Conservation (phyloP, 2,113 vertebrate species). For the Heloderma charlesbogerti region DNA sequence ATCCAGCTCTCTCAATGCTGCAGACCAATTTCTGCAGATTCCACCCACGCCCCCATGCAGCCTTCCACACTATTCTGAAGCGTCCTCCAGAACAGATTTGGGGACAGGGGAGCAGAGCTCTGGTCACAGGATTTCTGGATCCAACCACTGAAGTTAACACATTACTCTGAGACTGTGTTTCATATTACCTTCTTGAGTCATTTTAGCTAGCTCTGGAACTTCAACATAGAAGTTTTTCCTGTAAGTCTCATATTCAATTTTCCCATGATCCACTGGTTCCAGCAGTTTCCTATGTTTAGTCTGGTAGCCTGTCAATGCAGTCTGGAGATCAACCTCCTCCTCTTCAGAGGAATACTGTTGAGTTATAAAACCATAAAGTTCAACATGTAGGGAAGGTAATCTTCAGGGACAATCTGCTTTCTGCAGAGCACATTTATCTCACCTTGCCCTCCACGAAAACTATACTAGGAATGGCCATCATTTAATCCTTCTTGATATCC, state of each 20-base stretch:
- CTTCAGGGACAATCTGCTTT: neutral
- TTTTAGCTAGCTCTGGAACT: conserved; percentile 95
- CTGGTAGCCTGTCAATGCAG: conserved; percentile 96
- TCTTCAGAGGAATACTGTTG: conserved; percentile 97
- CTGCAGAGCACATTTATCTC: neutral
- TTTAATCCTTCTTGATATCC: neutral
- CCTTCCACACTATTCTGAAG: neutral
- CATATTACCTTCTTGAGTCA: conserved; percentile 88
- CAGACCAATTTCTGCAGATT: neutral
- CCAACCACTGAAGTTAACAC: neutral
- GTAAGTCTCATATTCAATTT: conserved; percentile 96
- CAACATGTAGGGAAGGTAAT: neutral
- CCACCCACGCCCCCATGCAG: neutral
- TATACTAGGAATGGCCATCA: neutral
- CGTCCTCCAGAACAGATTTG: no score
- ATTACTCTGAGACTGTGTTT: neutral
- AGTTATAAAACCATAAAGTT: conserved; percentile 29
- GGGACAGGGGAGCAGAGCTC: neutral
- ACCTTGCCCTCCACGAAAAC: neutral
- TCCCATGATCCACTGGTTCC: conserved; percentile 97
- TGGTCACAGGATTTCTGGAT: neutral
- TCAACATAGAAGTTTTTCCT: conserved; percentile 99
- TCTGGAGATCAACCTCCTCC: conserved; percentile 97
- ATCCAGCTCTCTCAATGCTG: neutral
- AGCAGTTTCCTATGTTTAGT: conserved; percentile 97